Conservation (phyloP, 2,888 invertebrate species). For the Zaprionus obscuricornis region DNA sequence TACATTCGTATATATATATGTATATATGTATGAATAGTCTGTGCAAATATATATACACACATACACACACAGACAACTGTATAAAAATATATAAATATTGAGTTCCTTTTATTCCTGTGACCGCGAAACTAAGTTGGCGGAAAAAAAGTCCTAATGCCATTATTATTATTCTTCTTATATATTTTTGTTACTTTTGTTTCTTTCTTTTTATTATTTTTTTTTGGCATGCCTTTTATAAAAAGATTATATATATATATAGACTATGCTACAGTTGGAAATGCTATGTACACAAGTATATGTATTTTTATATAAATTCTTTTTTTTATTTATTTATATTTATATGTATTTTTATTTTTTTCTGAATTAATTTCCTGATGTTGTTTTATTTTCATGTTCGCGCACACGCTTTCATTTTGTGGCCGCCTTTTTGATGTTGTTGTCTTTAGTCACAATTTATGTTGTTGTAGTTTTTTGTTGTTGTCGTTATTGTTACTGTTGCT, state of each 20-base stretch:
- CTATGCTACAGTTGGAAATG: background rate
- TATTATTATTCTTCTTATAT: conserved; percentile 33
- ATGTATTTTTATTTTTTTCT: conserved; percentile 43
- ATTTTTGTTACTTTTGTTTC: conserved; percentile 19
- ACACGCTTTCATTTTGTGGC: conserved; percentile 65
- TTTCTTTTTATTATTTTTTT: conserved; percentile 6
- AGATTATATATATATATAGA: conserved; percentile 9
- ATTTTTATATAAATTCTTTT: conserved; percentile 22
- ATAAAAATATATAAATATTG: background rate
- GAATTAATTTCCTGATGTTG: conserved; percentile 76
- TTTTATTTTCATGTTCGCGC: conserved; percentile 71
- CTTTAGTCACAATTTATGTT: conserved; percentile 26
- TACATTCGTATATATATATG: conserved; percentile 21
- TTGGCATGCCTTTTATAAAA: too few relatives aligned
- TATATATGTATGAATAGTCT: conserved; percentile 19
- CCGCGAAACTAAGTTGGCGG: conserved; percentile 23
- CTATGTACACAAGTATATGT: conserved; percentile 9
- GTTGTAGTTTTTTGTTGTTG: conserved; percentile 9
- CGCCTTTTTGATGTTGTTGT: conserved; percentile 57
- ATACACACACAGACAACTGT: too few relatives aligned
- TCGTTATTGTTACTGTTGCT: conserved; percentile 24
- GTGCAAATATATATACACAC: conserved; percentile 6
- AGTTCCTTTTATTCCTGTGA: conserved; percentile 9
- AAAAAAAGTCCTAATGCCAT: conserved; percentile 43
- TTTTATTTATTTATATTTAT: conserved; percentile 25